Evolutionary conservation across 2,888 invertebrate species (phyloP).

Genomic region (Volucella bombylans): DNA sequence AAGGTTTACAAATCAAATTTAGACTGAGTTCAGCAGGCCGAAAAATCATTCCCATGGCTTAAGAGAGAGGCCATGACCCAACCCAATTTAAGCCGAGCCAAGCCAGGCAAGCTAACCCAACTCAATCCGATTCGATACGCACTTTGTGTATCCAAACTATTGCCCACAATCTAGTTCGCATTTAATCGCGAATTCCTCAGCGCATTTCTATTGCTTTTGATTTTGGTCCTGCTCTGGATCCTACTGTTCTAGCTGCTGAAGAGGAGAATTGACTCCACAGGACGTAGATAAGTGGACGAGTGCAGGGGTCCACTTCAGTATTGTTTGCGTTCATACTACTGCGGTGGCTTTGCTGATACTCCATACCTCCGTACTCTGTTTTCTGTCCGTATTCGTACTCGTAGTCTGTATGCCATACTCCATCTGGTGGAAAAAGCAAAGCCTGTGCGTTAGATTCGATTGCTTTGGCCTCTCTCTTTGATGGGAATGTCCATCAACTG

Average conservation of each 20-base stretch:
- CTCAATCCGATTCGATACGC: slow-evolving; percentile 42
- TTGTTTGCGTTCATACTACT: slow-evolving; percentile 34
- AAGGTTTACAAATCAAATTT: slow-evolving; percentile 74
- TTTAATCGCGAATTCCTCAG: slow-evolving; percentile 72
- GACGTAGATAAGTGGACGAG: slow-evolving; percentile 43
- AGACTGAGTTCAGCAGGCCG: slow-evolving; percentile 72
- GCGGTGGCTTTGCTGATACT: slow-evolving; percentile 61
- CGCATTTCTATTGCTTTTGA: background rate
- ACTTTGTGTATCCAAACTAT: slow-evolving; percentile 71
- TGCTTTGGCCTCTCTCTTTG: slow-evolving; percentile 68
- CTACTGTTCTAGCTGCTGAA: slow-evolving; percentile 1
- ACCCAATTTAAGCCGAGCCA: background rate
- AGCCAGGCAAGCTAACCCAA: background rate
- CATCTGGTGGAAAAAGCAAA: slow-evolving; percentile 30
- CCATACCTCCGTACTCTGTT: background rate
- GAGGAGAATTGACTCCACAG: slow-evolving; percentile 16
- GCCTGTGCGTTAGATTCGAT: slow-evolving; percentile 62
- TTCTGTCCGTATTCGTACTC: too few relatives aligned
- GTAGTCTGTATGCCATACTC: too few relatives aligned
- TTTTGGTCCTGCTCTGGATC: too few relatives aligned
- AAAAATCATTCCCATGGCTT: slow-evolving; percentile 63
- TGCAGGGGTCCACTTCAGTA: background rate
- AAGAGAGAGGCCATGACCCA: slow-evolving; percentile 16
- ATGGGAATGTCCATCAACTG: slow-evolving; percentile 70
- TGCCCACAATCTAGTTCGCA: slow-evolving; percentile 72